A percentile compares a stretch with the other conserved stretches of the same genome.
Conservation (phyloP, 1,140 invertebrate species). For the Micrasema longulum region DNA sequence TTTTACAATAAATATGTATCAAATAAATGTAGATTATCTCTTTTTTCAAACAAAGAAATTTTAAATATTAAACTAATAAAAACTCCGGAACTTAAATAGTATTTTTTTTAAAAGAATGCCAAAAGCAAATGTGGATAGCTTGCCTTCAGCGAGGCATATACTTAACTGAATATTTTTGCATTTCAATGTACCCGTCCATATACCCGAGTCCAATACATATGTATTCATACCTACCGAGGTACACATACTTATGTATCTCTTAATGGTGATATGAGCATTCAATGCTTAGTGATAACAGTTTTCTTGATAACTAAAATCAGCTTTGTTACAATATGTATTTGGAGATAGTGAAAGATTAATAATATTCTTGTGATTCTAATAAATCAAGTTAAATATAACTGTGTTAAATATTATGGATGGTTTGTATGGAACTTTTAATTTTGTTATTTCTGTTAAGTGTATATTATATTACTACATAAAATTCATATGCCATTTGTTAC, state of each 20-base stretch:
- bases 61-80: too few species aligned
- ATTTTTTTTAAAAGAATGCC: too few species aligned
- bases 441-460: too few species aligned
- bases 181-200: conserved; percentile 19
- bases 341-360: conserved; percentile 30
- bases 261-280: conserved; percentile 6
- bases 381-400: too few species aligned
- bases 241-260: conserved; percentile 10
- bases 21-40: too few species aligned
- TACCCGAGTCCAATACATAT: neutral
- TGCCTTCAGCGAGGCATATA: too few species aligned
- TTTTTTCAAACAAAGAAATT: too few species aligned
- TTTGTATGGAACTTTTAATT: neutral
- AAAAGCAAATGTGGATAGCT: too few species aligned
- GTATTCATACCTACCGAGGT: neutral
- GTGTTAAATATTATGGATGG: conserved; percentile 8
- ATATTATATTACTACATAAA: too few species aligned
- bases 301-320: conserved; percentile 32
- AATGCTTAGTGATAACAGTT: conserved; percentile 33
- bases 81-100: too few species aligned
- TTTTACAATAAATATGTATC: too few species aligned
- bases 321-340: conserved; percentile 28
- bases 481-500: too few species aligned
- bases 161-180: conserved; percentile 33
- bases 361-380: neutral